Conservation (phyloP, 1,140 invertebrate genomes). For the Scaptodrosophila lebanonensis region DNA sequence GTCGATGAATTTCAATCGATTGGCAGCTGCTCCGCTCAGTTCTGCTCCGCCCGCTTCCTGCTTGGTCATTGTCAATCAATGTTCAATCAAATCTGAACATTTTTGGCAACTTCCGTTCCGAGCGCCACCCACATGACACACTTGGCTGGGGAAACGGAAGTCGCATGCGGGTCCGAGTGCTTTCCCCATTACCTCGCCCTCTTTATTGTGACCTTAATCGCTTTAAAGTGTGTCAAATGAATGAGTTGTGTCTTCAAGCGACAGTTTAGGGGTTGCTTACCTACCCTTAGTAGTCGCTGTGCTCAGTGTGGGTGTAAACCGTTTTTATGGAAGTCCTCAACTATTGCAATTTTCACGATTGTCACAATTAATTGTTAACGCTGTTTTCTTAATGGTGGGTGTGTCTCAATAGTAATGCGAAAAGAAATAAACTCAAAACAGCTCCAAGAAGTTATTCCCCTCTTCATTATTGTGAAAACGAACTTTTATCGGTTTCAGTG, state of each 20-base stretch:
- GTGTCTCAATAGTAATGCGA: conserved; percentile 7
- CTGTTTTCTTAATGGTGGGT: neutral
- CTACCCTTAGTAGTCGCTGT: conserved; percentile 47
- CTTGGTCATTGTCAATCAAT: conserved; percentile 57
- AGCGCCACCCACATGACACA: conserved; percentile 51
- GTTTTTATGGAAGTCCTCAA: conserved; percentile 48
- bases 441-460: too few species aligned
- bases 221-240: conserved; percentile 53
- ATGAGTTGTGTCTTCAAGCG: too few species aligned
- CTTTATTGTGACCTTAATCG: conserved; percentile 65
- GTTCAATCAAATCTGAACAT: conserved; percentile 61
- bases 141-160: conserved; percentile 35
- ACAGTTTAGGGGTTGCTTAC: conserved; percentile 41
- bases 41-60: conserved; percentile 6
- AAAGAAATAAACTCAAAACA: too few species aligned
- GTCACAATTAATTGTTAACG: conserved; percentile 39
- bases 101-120: conserved; percentile 61
- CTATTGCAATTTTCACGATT: conserved; percentile 59
- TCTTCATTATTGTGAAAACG: too few species aligned
- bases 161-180: conserved; percentile 30
- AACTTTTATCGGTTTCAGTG: too few species aligned
- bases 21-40: conserved; percentile 32
- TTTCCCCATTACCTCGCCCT: conserved; percentile 1
- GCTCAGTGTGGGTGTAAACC: conserved; percentile 64
- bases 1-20: conserved; percentile 50